A percentile compares a stretch with the other conserved stretches of the same genome.
These are phyloP conservation scores for Cichladusa arquata DNA, from an alignment of 2,113 vertebrate species.

Conservation along the genomic window DNA sequence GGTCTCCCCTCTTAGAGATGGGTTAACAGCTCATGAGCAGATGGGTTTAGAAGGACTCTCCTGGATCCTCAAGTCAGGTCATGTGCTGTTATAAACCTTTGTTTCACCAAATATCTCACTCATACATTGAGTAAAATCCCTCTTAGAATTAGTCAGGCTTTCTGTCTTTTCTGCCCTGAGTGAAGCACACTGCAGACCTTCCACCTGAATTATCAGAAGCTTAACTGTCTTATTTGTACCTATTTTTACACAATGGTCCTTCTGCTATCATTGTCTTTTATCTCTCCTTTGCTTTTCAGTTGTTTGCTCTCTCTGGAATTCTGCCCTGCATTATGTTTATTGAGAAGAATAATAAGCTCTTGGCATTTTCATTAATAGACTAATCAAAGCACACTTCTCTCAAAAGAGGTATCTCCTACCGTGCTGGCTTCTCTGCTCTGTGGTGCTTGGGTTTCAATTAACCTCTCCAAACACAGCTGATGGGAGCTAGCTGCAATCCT, in stretches of 20 bases:
- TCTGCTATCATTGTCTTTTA: slow-evolving; percentile 46
- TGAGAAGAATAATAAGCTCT: slow-evolving; percentile 48
- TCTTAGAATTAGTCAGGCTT: background rate
- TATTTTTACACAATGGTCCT: slow-evolving; percentile 30
- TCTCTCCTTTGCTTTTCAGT: slow-evolving; percentile 18
- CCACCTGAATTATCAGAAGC: background rate
- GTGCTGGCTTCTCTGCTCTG: background rate
- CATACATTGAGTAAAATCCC: background rate
- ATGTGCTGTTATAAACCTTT: background rate
- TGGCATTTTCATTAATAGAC: slow-evolving; percentile 48
- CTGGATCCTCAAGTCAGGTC: background rate
- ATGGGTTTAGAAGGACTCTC: background rate
- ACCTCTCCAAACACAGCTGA: slow-evolving; percentile 63
- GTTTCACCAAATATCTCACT: background rate
- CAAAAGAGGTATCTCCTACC: slow-evolving; percentile 36
- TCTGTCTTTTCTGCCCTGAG: background rate
- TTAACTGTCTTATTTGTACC: background rate
- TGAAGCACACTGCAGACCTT: background rate
- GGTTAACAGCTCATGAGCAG: background rate
- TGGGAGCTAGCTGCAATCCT: slow-evolving; percentile 6
- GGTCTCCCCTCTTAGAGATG: background rate
- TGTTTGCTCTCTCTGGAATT: slow-evolving; percentile 14
- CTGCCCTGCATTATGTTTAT: slow-evolving; percentile 28
- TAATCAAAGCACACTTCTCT: slow-evolving; percentile 59
- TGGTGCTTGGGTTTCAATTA: slow-evolving; percentile 40